Evolutionary conservation across 37 sponge, comb jelly and placozoan genomes (phyloP).

Genomic region (Chondrosia reniformis): DNA sequence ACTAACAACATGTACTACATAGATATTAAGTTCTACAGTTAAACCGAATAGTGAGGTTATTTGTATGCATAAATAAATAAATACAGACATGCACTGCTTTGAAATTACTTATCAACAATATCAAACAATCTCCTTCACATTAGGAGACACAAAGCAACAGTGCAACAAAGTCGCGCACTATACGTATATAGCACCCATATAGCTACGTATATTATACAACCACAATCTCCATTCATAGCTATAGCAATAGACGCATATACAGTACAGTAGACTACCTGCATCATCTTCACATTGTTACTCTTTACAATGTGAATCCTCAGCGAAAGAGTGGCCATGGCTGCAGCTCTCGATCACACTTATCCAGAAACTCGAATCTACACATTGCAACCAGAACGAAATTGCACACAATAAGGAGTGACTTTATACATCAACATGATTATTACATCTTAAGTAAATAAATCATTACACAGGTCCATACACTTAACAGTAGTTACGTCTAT

Average conservation of each 20-base stretch:
- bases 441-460: too few species aligned
- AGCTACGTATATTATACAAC: not conserved
- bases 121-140: not conserved
- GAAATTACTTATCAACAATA: too few species aligned
- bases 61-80: too few species aligned
- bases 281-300: conserved; percentile 87
- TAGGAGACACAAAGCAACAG: not conserved
- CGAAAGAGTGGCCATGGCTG: conserved; percentile 59
- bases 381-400: too few species aligned
- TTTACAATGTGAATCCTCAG: conserved; percentile 85
- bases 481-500: too few species aligned
- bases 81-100: not conserved
- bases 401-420: too few species aligned
- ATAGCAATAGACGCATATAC: too few species aligned
- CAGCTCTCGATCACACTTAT: not conserved
- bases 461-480: too few species aligned
- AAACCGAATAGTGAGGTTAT: too few species aligned
- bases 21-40: too few species aligned
- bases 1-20: too few species aligned
- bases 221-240: not conserved
- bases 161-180: not conserved
- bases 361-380: not conserved
- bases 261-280: conserved; percentile 58
- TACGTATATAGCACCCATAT: not conserved
- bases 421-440: too few species aligned